Conservation (phyloP, 1,140 invertebrate genomes). For the Aphelinus atriplicis region DNA sequence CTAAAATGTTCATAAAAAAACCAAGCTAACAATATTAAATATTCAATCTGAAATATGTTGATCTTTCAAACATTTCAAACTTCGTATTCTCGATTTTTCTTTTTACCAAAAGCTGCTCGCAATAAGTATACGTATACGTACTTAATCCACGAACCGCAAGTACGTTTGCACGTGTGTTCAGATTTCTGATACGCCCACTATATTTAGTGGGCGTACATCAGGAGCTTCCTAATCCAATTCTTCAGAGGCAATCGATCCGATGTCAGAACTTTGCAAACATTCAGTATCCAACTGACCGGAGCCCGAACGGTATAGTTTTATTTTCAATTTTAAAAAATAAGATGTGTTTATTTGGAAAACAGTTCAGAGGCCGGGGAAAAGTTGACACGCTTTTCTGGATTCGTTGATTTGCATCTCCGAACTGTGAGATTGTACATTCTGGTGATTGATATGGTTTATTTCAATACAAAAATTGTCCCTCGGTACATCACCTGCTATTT, state of each 20-base stretch:
- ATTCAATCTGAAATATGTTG: too few species aligned
- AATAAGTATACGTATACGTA: too few species aligned
- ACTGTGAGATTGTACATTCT: neutral
- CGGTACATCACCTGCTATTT: constrained; percentile 55
- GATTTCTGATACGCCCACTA: neutral
- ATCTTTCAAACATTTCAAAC: too few species aligned
- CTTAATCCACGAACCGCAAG: too few species aligned
- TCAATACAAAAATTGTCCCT: constrained; percentile 50
- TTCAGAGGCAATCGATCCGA: neutral
- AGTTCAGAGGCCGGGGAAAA: neutral
- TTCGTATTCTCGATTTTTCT: too few species aligned
- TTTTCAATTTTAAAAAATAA: too few species aligned
- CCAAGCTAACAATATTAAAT: too few species aligned
- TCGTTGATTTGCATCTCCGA: neutral
- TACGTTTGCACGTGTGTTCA: constrained; percentile 11
- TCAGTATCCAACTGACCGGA: neutral
- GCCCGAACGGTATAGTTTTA: too few species aligned
- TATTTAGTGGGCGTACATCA: neutral
- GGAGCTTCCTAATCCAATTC: constrained; percentile 29
- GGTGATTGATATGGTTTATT: constrained; percentile 50
- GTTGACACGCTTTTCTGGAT: constrained; percentile 6
- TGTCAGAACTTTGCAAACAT: neutral
- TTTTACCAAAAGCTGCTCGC: too few species aligned
- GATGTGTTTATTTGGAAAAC: too few species aligned
- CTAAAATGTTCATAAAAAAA: too few species aligned